phyloP scores from a whole-genome alignment of 2,797 vertebrate genomes.

The Chanos chanos region DNA sequence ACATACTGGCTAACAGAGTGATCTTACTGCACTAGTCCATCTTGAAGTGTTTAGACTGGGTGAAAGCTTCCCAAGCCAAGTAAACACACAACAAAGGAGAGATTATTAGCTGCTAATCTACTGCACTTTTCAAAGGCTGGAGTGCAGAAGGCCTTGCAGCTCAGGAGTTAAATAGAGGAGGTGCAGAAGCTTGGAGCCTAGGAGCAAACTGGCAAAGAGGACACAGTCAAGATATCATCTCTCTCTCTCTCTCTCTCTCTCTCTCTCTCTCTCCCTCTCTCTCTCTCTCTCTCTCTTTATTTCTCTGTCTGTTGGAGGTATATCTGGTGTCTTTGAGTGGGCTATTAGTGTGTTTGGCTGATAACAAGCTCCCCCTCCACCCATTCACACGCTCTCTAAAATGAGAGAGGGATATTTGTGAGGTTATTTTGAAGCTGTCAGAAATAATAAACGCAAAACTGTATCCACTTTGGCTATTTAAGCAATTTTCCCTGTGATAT shows the following conservation, averaged over 20 bases:
- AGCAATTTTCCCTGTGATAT: constrained; percentile 72
- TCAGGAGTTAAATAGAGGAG: constrained; percentile 4
- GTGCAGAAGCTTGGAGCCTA: constrained; percentile 17
- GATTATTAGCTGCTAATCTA: constrained; percentile 45
- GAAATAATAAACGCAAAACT: constrained; percentile 75
- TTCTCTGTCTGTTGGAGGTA: constrained; percentile 50
- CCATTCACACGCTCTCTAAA: constrained; percentile 33
- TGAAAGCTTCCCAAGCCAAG: constrained; percentile 32
- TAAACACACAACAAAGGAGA: constrained; percentile 52
- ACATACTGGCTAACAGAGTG: constrained; percentile 36
- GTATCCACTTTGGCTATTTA: constrained; percentile 74
- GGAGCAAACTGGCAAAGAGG: not conserved
- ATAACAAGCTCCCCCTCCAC: constrained; percentile 57
- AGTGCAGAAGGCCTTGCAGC: constrained; percentile 14
- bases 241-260: not conserved
- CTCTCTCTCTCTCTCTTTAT: not conserved
- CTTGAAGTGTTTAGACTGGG: constrained; percentile 34
- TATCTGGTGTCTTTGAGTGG: constrained; percentile 63
- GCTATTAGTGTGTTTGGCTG: constrained; percentile 67
- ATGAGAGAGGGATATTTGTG: constrained; percentile 61
- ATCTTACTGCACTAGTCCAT: constrained; percentile 26
- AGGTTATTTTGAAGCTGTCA: constrained; percentile 70
- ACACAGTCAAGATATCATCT: constrained; percentile 5
- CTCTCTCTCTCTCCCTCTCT: not conserved
- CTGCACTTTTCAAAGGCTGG: constrained; percentile 32